These are phyloP conservation scores for Dioctria linearis DNA, from an alignment of 2,888 invertebrate genomes.

Conservation along the genomic window DNA sequence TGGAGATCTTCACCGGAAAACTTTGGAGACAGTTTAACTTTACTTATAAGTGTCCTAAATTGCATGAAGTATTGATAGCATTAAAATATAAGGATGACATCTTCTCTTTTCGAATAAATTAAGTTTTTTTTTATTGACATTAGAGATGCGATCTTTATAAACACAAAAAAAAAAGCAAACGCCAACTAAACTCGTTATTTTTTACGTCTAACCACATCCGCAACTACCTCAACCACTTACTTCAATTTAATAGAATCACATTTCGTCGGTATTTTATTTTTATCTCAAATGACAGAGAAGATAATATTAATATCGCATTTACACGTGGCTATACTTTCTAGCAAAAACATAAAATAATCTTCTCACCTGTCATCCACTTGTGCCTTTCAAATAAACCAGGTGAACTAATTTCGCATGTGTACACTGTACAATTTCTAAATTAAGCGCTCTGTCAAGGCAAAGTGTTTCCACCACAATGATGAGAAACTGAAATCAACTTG, in stretches of 20 bases:
- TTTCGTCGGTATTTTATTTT: too few species aligned
- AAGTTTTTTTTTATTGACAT: neutral
- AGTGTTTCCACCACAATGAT: conserved; percentile 5
- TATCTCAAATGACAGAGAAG: neutral
- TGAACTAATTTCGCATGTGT: conserved; percentile 25
- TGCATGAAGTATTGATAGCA: conserved; percentile 15
- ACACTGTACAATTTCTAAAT: neutral
- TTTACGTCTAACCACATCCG: neutral
- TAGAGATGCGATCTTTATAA: neutral
- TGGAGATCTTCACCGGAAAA: conserved; percentile 1
- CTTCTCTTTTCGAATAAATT: neutral
- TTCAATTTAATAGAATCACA: too few species aligned
- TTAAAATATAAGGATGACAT: neutral
- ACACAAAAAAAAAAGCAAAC: neutral
- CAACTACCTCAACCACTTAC: too few species aligned
- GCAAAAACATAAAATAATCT: neutral
- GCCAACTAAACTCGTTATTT: neutral
- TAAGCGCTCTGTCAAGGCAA: conserved; percentile 22
- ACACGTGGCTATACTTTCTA: neutral
- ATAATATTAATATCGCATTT: neutral
- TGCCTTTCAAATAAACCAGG: neutral
- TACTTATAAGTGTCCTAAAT: conserved; percentile 36
- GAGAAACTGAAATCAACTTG: conserved; percentile 16
- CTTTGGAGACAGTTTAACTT: conserved; percentile 37
- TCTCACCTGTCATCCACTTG: neutral